Evolutionary conservation across 2,113 vertebrate species (phyloP), one percentile per base, ranked within the genome.

Genomic region (Sylvilagus bachmani): DNA sequence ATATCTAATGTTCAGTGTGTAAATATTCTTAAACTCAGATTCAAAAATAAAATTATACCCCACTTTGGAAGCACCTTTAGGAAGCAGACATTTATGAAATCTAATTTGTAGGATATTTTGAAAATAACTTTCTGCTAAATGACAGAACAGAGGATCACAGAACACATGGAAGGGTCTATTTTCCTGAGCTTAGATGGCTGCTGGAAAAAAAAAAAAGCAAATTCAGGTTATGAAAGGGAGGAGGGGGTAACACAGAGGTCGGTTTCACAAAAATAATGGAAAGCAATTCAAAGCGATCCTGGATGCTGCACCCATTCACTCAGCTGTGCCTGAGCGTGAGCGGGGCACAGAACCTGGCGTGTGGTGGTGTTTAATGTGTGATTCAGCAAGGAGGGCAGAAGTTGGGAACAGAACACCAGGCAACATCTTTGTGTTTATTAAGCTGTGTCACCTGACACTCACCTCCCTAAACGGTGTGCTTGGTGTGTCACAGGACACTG

Each of bases 371-470:
- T 95, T 91, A 96, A 95, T 95, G 95, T 95, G 96, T 95, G 98
- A 97, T 92, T 89, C 80, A 97, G 97, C 98, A 98, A 96, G 95
- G 97, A 97, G 96, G 96, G 95, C 94, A 95, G 95, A 96, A 97
- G 96, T 92, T 87, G 97, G 96, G 97, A 97, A 98, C 96, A 94
- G 97, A 98, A 98, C 97, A 97, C 97, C 96, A 90, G 38, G 86
- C 96, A 95, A 96, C 97, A 97, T 97, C 97, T 96, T 96, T 95
- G 98, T 97, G 97, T 98, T 97, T 97, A 90, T 86, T 86, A 77
- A 96, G 95, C 69, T 92, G 95, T 97, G 97, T 97, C 98, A 95
- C 97, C 96, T 96, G 98, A 97, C 96, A 24, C 16, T 73, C 95
- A 92, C 97, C 97, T 96, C 97, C 96, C 97, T 97, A 96, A 97